Percentiles rank a stretch among this genome's conserved stretches.
Evolutionary conservation across 2,888 invertebrate genomes (phyloP).

Genomic region (Helobdella robusta): DNA sequence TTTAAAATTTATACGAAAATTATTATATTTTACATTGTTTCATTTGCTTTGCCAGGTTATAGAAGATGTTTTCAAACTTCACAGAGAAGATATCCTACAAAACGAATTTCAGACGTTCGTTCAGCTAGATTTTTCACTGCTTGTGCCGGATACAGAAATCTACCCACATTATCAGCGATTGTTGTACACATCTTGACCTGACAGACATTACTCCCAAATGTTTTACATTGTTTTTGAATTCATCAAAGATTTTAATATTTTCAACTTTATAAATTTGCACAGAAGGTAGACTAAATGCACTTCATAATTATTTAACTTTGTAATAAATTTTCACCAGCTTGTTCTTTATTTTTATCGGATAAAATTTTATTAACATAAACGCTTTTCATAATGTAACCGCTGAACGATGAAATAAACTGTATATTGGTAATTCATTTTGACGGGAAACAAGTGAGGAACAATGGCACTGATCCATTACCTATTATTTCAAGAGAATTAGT

Average conservation of each 20-base stretch:
- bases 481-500: slow-evolving; percentile 20
- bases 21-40: neutral
- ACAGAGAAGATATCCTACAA: slow-evolving; percentile 75
- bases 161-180: slow-evolving; percentile 89
- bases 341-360: too few species aligned
- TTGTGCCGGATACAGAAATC: slow-evolving; percentile 80
- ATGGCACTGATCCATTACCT: neutral
- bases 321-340: too few species aligned
- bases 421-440: too few species aligned
- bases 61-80: slow-evolving; percentile 78
- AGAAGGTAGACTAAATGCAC: too few species aligned
- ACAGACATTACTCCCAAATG: neutral
- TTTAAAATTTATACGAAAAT: neutral
- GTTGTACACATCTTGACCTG: slow-evolving; percentile 61
- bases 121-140: slow-evolving; percentile 84
- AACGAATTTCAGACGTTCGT: slow-evolving; percentile 90
- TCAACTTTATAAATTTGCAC: too few species aligned
- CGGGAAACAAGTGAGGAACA: slow-evolving; percentile 1
- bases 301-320: too few species aligned
- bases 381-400: too few species aligned
- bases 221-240: too few species aligned
- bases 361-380: too few species aligned
- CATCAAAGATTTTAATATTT: too few species aligned
- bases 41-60: slow-evolving; percentile 60
- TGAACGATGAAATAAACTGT: too few species aligned